A percentile compares a stretch with the other conserved stretches of the same genome.
Evolutionary conservation across 2,888 invertebrate species (phyloP).

Genomic region (Disparrhopalites patrizii): DNA sequence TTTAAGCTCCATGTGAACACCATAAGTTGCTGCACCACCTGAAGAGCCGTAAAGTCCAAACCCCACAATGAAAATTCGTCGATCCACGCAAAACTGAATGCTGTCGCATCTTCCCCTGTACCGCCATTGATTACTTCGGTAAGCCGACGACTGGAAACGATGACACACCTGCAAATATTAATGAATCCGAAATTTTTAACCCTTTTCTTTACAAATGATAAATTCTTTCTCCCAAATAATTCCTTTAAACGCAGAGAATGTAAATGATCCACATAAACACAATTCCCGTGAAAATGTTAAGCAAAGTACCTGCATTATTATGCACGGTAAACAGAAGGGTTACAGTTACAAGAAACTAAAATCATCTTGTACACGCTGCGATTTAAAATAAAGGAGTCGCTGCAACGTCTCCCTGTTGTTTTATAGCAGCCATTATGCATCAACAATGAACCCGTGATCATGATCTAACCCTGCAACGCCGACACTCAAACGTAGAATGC

Average conservation of each 20-base stretch:
- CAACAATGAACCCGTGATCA: too few relatives aligned
- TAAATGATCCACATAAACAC: too few relatives aligned
- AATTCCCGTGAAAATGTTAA: background rate
- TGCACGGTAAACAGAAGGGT: background rate
- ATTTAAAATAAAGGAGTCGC: too few relatives aligned
- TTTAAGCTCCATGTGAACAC: slow-evolving; percentile 90
- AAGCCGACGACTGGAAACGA: slow-evolving; percentile 93
- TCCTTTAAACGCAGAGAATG: too few relatives aligned
- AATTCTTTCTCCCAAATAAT: too few relatives aligned
- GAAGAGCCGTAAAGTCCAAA: slow-evolving; percentile 95
- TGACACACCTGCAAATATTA: slow-evolving; percentile 89
- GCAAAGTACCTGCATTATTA: background rate
- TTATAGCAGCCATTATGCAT: too few relatives aligned
- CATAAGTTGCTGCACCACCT: slow-evolving; percentile 91
- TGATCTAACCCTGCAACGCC: background rate
- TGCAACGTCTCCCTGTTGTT: too few relatives aligned
- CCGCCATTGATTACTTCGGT: slow-evolving; percentile 95
- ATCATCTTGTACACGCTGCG: too few relatives aligned
- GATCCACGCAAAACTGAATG: slow-evolving; percentile 93
- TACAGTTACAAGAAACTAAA: background rate
- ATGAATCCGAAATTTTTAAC: slow-evolving; percentile 48
- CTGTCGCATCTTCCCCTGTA: slow-evolving; percentile 94
- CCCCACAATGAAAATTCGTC: slow-evolving; percentile 91
- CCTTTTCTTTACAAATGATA: too few relatives aligned
- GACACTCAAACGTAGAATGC: background rate